Conservation (phyloP, 1,140 invertebrate species). For the Eurosta solidaginis region DNA sequence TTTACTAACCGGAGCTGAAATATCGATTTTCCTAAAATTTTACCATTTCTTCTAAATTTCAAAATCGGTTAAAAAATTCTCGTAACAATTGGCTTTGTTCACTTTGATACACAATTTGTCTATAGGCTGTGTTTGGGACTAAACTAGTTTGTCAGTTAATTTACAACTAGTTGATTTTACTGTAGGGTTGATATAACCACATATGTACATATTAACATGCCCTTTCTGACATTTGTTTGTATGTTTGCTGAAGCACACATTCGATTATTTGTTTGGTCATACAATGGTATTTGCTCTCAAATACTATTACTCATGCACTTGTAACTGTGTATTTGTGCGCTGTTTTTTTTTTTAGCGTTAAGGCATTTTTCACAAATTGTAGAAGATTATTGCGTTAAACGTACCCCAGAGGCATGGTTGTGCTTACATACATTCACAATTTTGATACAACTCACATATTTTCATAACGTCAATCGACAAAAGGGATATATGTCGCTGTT, state of each 20-base stretch:
- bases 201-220: not conserved
- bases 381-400: conserved; percentile 59
- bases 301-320: conserved; percentile 9
- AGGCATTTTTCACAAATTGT: conserved; percentile 59
- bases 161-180: too few species aligned
- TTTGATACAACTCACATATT: too few species aligned
- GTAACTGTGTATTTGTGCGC: conserved; percentile 38
- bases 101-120: too few species aligned
- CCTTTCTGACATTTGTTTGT: not conserved
- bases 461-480: not conserved
- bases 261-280: not conserved
- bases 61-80: too few species aligned
- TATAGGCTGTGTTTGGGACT: too few species aligned
- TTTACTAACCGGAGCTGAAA: too few species aligned
- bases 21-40: too few species aligned
- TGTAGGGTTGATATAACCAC: not conserved
- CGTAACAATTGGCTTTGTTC: too few species aligned
- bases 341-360: conserved; percentile 55
- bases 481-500: too few species aligned
- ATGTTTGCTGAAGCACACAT: not conserved
- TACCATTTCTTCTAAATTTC: too few species aligned
- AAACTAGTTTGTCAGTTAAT: too few species aligned
- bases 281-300: not conserved
- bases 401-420: conserved; percentile 51
- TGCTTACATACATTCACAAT: not conserved